A percentile compares a stretch with the other conserved stretches of the same genome.
Evolutionary conservation across 2,888 invertebrate species (phyloP).

Genomic region (Parasteatoda lunata): DNA sequence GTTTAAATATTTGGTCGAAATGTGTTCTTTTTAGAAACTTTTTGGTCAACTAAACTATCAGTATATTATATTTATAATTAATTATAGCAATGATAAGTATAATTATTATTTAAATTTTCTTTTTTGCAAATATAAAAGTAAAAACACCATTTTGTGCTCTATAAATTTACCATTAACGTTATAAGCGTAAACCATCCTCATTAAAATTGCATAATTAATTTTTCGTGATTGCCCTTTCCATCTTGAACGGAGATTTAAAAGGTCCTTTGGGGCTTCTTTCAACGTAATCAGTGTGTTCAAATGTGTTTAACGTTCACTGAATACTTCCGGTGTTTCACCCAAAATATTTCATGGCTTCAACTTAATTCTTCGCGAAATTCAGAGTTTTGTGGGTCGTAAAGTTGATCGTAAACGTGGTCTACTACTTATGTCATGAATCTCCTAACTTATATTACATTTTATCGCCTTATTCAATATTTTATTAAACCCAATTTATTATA

Average conservation of each 20-base stretch:
- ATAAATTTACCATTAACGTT: not conserved
- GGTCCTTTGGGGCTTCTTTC: not conserved
- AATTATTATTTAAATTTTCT: no score
- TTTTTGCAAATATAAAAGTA: no score
- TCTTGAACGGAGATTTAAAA: not conserved
- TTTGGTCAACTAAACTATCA: no score
- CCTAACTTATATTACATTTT: not conserved
- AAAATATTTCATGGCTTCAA: not conserved
- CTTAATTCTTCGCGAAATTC: not conserved
- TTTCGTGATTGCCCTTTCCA: not conserved
- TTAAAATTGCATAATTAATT: slow-evolving; percentile 1
- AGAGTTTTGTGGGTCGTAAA: not conserved
- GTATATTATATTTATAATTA: no score
- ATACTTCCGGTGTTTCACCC: slow-evolving; percentile 4
- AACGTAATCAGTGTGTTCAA: not conserved
- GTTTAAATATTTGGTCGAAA: no score
- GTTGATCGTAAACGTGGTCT: not conserved
- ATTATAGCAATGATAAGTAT: no score
- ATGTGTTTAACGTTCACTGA: slow-evolving; percentile 15
- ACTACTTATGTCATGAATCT: not conserved
- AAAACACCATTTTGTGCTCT: no score
- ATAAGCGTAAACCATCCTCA: not conserved
- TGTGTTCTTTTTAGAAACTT: no score
- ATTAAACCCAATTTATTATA: slow-evolving; percentile 2
- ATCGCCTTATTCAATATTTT: slow-evolving; percentile 5